Conservation (phyloP, 1,140 invertebrate genomes). For the Ridgeia piscesae region DNA sequence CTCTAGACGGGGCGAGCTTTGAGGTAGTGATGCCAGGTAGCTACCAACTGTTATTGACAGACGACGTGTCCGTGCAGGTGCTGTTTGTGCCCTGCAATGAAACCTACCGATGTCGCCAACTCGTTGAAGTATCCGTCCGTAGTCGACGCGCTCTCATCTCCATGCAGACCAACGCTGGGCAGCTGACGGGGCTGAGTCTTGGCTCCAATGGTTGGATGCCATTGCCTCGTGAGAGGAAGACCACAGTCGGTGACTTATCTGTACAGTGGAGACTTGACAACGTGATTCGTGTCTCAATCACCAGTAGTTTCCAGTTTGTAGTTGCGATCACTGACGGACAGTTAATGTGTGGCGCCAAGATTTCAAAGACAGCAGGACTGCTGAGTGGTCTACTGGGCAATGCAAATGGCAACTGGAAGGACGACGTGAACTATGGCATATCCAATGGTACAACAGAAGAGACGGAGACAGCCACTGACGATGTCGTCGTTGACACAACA, state of each 20-base stretch:
- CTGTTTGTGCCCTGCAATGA: slow-evolving; percentile 35
- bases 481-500: not conserved
- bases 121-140: slow-evolving; percentile 33
- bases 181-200: not conserved
- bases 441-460: not conserved
- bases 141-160: slow-evolving; percentile 20
- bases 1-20: slow-evolving; percentile 32
- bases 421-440: not conserved
- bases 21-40: slow-evolving; percentile 31
- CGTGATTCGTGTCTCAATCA: slow-evolving; percentile 28
- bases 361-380: not conserved
- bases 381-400: slow-evolving; percentile 9
- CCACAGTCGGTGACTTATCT: slow-evolving; percentile 19
- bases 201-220: not conserved
- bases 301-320: slow-evolving; percentile 26
- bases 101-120: slow-evolving; percentile 28
- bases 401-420: not conserved
- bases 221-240: not conserved
- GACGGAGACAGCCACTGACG: not conserved
- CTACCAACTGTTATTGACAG: slow-evolving; percentile 30
- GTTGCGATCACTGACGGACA: slow-evolving; percentile 28
- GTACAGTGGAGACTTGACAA: slow-evolving; percentile 30
- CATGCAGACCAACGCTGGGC: slow-evolving; percentile 17
- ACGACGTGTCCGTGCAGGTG: slow-evolving; percentile 27
- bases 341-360: not conserved